phyloP scores from a whole-genome alignment of 2,888 invertebrate species.

The Chalcis sispes region DNA sequence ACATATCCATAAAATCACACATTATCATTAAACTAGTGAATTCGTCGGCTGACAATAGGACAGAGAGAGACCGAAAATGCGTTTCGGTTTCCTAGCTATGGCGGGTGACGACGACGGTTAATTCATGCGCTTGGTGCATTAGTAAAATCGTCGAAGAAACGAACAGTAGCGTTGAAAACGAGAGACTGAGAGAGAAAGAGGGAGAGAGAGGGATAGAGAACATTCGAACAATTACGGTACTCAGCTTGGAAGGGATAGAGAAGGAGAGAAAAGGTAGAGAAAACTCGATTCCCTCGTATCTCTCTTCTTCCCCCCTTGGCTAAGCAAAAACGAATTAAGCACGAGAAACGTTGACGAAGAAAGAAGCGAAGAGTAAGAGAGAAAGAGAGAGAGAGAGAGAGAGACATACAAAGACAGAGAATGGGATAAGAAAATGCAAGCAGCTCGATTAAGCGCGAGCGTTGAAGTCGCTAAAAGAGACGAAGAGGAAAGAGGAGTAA shows the following conservation, averaged over 20 bases:
- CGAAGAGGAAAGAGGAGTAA: slow-evolving; percentile 15
- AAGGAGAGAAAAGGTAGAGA: neutral
- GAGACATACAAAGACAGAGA: neutral
- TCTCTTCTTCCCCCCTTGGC: neutral
- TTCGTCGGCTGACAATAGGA: no score
- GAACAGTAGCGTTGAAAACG: neutral
- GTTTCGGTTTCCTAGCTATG: no score
- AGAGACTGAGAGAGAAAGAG: slow-evolving; percentile 15
- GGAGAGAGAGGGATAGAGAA: neutral
- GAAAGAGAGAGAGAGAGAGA: neutral
- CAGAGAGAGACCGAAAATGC: no score
- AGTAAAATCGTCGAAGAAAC: slow-evolving; percentile 46
- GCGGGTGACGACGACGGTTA: slow-evolving; percentile 32
- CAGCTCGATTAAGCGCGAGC: slow-evolving; percentile 31
- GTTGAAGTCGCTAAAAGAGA: neutral
- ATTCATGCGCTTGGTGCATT: slow-evolving; percentile 33
- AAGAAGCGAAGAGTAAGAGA: no score
- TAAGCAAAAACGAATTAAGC: slow-evolving; percentile 41
- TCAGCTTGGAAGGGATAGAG: neutral
- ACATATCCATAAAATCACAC: no score
- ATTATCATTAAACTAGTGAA: no score
- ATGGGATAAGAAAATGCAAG: slow-evolving; percentile 10
- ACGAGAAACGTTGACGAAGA: slow-evolving; percentile 31
- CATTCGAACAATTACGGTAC: slow-evolving; percentile 38
- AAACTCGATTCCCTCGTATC: slow-evolving; percentile 37